These are phyloP conservation scores for Tenebrosternarchus preto DNA, from an alignment of 2,113 vertebrate genomes.

Conservation along the genomic window DNA sequence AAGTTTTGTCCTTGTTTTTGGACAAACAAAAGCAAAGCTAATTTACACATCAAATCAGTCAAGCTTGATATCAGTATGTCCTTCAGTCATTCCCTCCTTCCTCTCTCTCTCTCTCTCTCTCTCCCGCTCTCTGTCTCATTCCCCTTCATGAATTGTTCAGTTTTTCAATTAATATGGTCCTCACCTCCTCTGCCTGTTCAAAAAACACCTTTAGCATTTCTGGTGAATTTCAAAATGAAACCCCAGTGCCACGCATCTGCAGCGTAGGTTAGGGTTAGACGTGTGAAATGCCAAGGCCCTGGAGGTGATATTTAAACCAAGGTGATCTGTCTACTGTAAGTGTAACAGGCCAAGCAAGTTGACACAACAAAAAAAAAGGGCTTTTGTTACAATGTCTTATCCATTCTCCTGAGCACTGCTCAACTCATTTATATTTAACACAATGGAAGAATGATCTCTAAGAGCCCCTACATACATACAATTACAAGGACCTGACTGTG, in stretches of 20 bases:
- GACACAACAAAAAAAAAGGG: background rate
- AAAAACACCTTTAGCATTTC: conserved; percentile 38
- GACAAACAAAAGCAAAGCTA: background rate
- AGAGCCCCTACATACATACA: background rate
- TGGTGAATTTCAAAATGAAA: conserved; percentile 10
- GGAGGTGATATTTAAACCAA: background rate
- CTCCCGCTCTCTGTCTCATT: conserved; percentile 10
- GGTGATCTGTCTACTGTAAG: background rate
- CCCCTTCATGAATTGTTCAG: background rate
- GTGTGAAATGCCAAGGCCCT: background rate
- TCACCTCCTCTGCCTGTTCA: background rate
- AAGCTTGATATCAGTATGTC: background rate
- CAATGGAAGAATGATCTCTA: background rate
- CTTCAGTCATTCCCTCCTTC: conserved; percentile 17
- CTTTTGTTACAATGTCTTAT: background rate
- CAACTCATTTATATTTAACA: background rate
- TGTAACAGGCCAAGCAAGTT: conserved; percentile 42
- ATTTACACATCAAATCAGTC: conserved; percentile 6
- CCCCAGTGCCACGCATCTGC: background rate
- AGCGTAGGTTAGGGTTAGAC: no score
- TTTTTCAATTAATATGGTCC: conserved; percentile 7
- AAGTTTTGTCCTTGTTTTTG: background rate
- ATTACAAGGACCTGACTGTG: background rate
- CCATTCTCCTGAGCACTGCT: background rate
- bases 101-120: background rate